Evolutionary conservation across 1,140 invertebrate species (phyloP), one percentile per base, ranked within the genome.

Genomic region (Anadara kagoshimensis): DNA sequence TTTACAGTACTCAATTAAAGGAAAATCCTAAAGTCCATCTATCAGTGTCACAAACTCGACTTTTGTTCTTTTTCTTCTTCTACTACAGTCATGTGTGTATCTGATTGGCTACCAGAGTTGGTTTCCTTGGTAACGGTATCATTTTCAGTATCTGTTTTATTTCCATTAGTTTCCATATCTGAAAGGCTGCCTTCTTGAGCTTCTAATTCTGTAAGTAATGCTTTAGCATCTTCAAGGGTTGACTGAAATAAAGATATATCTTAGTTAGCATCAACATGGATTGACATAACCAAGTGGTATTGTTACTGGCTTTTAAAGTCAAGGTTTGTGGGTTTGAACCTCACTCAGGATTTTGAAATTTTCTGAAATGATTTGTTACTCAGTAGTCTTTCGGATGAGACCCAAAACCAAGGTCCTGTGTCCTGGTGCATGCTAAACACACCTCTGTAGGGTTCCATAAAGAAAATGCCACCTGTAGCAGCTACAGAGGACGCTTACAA

Each of bases 181-280:
- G 78, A 24, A 20, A 78, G 79, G 54, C 78, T 68, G 29, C 62
- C 71, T 41, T 88, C 88, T 11, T 85, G 84, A 8, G 81, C 82
- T 65, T 90, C 88, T 36, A 89, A 69, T 64, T 90, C 89, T 14
- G 84, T 89, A 56, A 90, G 78, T 47, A 90, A 70, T 12, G 90
- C 90, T 71, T 88, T 90, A 47, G 90, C 90, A 69, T 90, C 87
- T 57, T 85, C 88, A 57, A 90, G 71, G 11, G 90, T 90, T 54
- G 89, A 87, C 89, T 90, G 66, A 63, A 80, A 75, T 63, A 59
- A 24, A 75, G 0, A 61, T 45, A 16, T 64, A 59, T 7, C 29
- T 36, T 36, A 36, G 29, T 36, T 36, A 36, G 29, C 29, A 2
- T 36, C 29, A 36, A 7, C 47, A 10, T 12, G 5, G 47, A 49